These are phyloP conservation scores for Polyploca ridens DNA, from an alignment of 2,888 invertebrate species.

Conservation along the genomic window DNA sequence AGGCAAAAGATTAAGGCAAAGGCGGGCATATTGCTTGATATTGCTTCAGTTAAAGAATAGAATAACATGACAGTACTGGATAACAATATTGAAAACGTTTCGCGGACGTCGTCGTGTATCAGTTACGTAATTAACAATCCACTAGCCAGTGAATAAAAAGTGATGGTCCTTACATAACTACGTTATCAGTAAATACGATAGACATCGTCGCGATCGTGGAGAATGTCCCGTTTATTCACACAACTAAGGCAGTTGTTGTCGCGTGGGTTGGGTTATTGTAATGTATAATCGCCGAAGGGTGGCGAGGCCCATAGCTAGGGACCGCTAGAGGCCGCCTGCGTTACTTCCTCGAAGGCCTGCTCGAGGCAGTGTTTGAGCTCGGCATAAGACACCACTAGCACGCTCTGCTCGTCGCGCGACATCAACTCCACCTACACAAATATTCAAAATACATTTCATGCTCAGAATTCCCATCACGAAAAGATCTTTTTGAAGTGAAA, in stretches of 20 bases:
- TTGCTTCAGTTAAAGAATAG: not conserved
- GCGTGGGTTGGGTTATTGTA: conserved; percentile 9
- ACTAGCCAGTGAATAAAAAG: not conserved
- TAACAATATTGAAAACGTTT: not conserved
- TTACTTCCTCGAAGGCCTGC: conserved; percentile 94
- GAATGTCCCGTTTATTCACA: not conserved
- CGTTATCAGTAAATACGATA: not conserved
- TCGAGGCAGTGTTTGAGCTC: conserved; percentile 98
- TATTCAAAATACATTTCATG: not conserved
- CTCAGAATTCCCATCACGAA: no score
- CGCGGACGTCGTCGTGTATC: not conserved
- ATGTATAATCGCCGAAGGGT: conserved; percentile 6
- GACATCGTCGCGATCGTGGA: not conserved
- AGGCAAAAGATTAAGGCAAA: conserved; percentile 6
- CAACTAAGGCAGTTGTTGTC: conserved; percentile 5
- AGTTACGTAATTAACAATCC: not conserved
- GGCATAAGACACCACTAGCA: conserved; percentile 97
- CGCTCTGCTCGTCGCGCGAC: conserved; percentile 98
- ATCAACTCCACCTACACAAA: conserved; percentile 93
- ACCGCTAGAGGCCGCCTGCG: conserved; percentile 63
- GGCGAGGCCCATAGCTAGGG: conserved; percentile 22
- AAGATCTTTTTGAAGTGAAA: no score
- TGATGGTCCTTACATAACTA: not conserved
- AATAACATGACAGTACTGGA: not conserved
- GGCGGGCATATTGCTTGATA: not conserved